Percentiles rank a stretch among this genome's conserved stretches.
These are phyloP conservation scores for Camponotus pennsylvanicus DNA, from an alignment of 1,140 invertebrate species.

Conservation along the genomic window DNA sequence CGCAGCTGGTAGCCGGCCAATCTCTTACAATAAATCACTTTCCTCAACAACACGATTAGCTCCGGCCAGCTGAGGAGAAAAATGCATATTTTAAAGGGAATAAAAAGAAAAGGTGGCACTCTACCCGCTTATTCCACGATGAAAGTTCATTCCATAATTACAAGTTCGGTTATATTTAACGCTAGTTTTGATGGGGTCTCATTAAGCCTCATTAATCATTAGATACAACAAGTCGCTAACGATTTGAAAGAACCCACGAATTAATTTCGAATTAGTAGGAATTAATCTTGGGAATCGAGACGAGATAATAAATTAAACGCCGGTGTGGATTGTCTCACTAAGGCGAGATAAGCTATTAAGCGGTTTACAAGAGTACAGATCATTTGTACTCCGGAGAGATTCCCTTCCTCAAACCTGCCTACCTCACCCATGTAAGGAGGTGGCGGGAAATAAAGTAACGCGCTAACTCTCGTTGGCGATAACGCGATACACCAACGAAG, in stretches of 20 bases:
- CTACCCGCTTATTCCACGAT: not conserved
- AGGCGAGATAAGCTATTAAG: conserved; percentile 55
- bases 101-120: not conserved
- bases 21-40: conserved; percentile 59
- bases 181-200: conserved; percentile 13
- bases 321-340: conserved; percentile 26
- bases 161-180: conserved; percentile 38
- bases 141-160: conserved; percentile 19
- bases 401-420: not conserved
- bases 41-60: conserved; percentile 44
- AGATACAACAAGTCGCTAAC: conserved; percentile 29
- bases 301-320: conserved; percentile 45
- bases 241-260: conserved; percentile 25
- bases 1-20: conserved; percentile 43
- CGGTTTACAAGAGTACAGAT: conserved; percentile 11
- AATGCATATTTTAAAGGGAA: conserved; percentile 37
- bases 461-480: conserved; percentile 10
- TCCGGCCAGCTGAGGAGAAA: conserved; percentile 18
- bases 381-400: conserved; percentile 39
- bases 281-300: conserved; percentile 43
- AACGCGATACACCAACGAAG: conserved; percentile 62
- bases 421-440: not conserved
- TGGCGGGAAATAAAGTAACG: conserved; percentile 29
- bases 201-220: conserved; percentile 45
- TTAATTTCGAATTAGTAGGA: conserved; percentile 41